These are phyloP conservation scores for Ambastaia sidthimunki DNA, from an alignment of 2,797 vertebrate species.

Conservation along the genomic window DNA sequence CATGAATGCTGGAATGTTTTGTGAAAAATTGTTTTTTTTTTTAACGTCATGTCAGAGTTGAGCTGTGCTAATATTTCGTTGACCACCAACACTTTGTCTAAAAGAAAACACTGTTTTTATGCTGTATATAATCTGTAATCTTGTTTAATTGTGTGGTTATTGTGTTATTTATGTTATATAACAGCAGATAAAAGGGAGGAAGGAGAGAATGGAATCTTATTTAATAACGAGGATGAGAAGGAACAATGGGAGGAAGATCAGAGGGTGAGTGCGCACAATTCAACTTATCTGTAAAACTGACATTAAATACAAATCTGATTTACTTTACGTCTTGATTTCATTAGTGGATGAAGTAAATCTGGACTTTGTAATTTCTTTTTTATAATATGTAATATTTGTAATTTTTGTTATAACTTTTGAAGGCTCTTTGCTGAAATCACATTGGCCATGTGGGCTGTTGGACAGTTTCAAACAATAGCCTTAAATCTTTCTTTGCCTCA, in stretches of 20 bases:
- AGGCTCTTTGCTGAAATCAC: no score
- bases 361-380: no score
- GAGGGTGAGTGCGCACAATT: slow-evolving; percentile 77
- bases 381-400: no score
- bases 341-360: no score
- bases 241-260: slow-evolving; percentile 97
- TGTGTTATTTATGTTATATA: slow-evolving; percentile 3
- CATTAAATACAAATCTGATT: no score
- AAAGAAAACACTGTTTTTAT: neutral
- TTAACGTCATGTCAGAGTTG: neutral
- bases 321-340: neutral
- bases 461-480: no score
- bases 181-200: slow-evolving; percentile 81
- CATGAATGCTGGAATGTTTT: neutral
- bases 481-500: no score
- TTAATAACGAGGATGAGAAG: slow-evolving; percentile 90
- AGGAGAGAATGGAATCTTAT: slow-evolving; percentile 86
- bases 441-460: no score
- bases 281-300: no score
- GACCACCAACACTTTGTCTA: neutral
- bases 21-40: neutral
- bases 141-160: neutral
- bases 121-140: neutral
- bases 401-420: no score
- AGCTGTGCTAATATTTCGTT: neutral